Base-by-base conservation (phyloP, 2,113 vertebrate species). In the Syrmaticus mikado region DNA sequence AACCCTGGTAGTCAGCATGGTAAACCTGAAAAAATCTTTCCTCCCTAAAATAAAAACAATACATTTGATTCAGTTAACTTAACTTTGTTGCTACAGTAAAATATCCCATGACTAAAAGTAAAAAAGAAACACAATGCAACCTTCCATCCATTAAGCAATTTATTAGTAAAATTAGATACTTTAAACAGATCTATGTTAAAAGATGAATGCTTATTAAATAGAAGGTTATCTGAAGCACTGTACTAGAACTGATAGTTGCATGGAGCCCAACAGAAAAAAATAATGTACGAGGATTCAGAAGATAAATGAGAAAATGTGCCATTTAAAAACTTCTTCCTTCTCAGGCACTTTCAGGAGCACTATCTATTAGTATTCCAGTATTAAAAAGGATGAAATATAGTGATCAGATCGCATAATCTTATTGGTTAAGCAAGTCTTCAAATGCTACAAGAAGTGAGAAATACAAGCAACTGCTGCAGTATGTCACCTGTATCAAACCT, bases 161-260 rank as follows among this genome's bases (percentile, higher is more conserved):
- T 92, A 71, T 82, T 85, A 94, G 82, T 77, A 87, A 89, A 91
- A 95, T 74, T 41, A 91, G 71, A 28, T 41, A 45, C 64, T 94
- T 90, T 57, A 76, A 53, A 73, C 6, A 83, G 45, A 61, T n/a
- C 45, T 58, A 34, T 57, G 13, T 55, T 61, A 55, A 85, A 88
- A 79, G 43, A 75, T 48, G 71, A 34, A 60, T 60, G 53, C n/a
- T 41, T 82, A n/a, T 66, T 82, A 30, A 58, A 91, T 79, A 34
- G 22, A 70, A 94, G 45, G 38, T 85, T 92, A 58, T 77, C n/a
- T 3, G 1, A 87, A 87, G 50, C 13, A 70, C 62, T 89, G 22
- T 22, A n/a, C 38, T 38, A 46, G 57, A 62, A 20, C 19, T 1
- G 1, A 48, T 84, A n/a, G 27, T 73, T 68, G 21, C 61, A 57